These are phyloP conservation scores for Phyllostomus discolor DNA, from an alignment of 2,113 vertebrate genomes.

Conservation along the genomic window DNA sequence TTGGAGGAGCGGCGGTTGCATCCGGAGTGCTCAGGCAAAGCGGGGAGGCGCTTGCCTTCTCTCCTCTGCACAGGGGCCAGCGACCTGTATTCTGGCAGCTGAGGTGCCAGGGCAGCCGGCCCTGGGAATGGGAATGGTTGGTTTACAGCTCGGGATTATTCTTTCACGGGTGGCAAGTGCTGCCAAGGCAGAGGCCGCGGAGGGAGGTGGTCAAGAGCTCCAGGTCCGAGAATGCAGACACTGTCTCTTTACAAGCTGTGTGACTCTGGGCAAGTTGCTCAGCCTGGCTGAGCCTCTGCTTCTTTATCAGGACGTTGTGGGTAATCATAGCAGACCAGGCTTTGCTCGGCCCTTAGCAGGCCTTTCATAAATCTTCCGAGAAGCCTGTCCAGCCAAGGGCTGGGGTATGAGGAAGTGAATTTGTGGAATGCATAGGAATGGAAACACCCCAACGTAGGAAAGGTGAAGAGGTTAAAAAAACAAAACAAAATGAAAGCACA, in stretches of 20 bases:
- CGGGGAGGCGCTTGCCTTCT: not conserved
- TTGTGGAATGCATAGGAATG: not conserved
- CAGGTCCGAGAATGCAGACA: not conserved
- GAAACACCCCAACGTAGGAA: not conserved
- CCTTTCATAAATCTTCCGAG: not conserved
- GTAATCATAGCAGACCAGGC: not conserved
- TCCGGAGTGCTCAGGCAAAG: not conserved
- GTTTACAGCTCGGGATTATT: not conserved
- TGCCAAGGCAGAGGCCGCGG: not conserved
- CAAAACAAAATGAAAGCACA: not conserved
- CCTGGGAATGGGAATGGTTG: not conserved
- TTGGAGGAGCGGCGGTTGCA: not conserved
- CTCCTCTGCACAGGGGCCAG: not conserved
- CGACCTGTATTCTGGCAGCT: not conserved
- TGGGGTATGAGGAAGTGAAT: not conserved
- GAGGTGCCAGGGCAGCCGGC: not conserved
- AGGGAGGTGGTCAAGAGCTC: not conserved
- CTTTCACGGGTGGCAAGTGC: not conserved
- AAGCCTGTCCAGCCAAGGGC: not conserved
- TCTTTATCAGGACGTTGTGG: not conserved
- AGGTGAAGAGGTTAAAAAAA: not conserved
- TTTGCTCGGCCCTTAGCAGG: not conserved
- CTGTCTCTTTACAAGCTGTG: not conserved
- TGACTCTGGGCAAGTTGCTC: not conserved
- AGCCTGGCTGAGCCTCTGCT: not conserved